These are phyloP conservation scores for Teleopsis dalmanni DNA, from an alignment of 1,140 invertebrate species.

Conservation along the genomic window DNA sequence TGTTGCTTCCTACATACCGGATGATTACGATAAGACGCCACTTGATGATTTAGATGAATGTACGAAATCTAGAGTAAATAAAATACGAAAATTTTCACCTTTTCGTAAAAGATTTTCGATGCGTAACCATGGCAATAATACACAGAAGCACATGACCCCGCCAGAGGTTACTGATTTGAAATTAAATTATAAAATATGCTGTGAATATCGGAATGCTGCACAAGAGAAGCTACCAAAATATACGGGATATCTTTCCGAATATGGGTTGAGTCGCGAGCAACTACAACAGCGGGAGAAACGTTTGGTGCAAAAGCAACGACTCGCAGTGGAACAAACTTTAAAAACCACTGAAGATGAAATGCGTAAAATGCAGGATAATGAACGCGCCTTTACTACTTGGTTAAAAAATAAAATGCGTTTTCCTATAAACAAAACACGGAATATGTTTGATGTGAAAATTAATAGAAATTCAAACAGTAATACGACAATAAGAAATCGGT, in stretches of 20 bases:
- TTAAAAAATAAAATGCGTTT: conserved; percentile 42
- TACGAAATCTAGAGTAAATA: not conserved
- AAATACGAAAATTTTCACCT: conserved; percentile 1
- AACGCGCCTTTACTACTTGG: conserved; percentile 41
- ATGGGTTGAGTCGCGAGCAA: conserved; percentile 36
- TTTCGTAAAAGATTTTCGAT: conserved; percentile 28
- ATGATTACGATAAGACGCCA: conserved; percentile 23
- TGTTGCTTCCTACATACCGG: conserved; percentile 36
- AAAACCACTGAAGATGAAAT: conserved; percentile 34
- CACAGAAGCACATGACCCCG: conserved; percentile 6
- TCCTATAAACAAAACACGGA: conserved; percentile 39
- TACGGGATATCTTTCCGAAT: conserved; percentile 41
- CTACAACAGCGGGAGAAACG: conserved; percentile 30
- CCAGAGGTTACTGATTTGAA: conserved; percentile 19
- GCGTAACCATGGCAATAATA: conserved; percentile 10
- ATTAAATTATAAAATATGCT: conserved; percentile 39
- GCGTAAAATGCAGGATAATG: conserved; percentile 40
- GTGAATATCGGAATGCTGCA: conserved; percentile 33
- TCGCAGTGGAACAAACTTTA: conserved; percentile 26
- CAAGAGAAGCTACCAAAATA: conserved; percentile 37
- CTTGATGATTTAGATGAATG: not conserved
- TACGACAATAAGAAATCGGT: too few relatives aligned
- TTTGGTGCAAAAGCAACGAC: conserved; percentile 23
- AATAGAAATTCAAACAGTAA: too few relatives aligned
- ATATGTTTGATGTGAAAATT: conserved; percentile 41